Evolutionary conservation across 2,888 invertebrate species (phyloP).

Genomic region (Melanostoma mellinum): DNA sequence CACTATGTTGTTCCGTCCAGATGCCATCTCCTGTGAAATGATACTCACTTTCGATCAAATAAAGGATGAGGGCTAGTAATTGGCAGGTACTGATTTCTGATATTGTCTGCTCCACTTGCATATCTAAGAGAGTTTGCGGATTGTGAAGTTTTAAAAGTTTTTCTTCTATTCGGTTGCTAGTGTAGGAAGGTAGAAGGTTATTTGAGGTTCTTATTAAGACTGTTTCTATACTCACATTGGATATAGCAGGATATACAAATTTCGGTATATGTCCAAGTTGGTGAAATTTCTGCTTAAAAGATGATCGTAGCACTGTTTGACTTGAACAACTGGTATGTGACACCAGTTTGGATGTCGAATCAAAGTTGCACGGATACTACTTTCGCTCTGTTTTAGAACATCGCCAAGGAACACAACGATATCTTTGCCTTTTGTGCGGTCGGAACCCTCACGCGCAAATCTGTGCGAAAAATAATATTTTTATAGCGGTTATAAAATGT

Average conservation of each 20-base stretch:
- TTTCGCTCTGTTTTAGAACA: conserved; percentile 78
- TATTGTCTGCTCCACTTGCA: conserved; percentile 77
- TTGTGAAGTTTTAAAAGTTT: conserved; percentile 76
- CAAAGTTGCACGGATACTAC: conserved; percentile 80
- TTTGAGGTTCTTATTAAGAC: conserved; percentile 22
- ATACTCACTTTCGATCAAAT: conserved; percentile 87
- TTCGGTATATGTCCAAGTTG: conserved; percentile 84
- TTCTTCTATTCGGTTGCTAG: conserved; percentile 79
- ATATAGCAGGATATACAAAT: conserved; percentile 87
- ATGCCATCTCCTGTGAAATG: conserved; percentile 90
- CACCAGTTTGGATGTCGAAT: conserved; percentile 86
- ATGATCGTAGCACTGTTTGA: conserved; percentile 85
- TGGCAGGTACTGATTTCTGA: conserved; percentile 82
- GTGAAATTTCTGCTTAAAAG: conserved; percentile 83
- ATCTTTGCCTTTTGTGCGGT: conserved; percentile 83
- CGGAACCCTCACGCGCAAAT: conserved; percentile 84
- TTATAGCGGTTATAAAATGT: too few species aligned
- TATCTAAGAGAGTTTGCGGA: conserved; percentile 75
- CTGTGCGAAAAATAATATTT: conserved; percentile 75
- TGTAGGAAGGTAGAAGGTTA: conserved; percentile 10
- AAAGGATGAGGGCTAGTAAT: conserved; percentile 86
- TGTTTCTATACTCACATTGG: conserved; percentile 83
- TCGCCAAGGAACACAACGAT: conserved; percentile 81
- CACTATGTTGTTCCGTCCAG: conserved; percentile 83
- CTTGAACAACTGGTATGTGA: conserved; percentile 84